These are phyloP conservation scores for Muschampia staudingeri DNA, from an alignment of 2,888 invertebrate genomes.

Conservation along the genomic window DNA sequence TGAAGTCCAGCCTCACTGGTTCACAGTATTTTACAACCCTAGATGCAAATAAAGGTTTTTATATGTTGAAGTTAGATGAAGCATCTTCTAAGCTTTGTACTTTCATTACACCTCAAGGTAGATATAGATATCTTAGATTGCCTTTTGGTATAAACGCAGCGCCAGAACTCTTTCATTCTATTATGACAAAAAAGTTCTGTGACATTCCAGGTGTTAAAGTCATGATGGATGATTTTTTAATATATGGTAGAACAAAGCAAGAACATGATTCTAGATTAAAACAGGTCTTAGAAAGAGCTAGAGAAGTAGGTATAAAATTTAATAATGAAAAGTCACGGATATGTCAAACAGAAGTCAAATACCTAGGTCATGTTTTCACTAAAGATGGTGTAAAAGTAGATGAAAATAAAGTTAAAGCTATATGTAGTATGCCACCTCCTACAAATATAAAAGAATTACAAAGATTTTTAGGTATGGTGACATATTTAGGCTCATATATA, in stretches of 20 bases:
- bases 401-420: conserved; percentile 56
- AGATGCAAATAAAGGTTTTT: conserved; percentile 66
- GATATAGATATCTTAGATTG: conserved; percentile 58
- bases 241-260: conserved; percentile 48
- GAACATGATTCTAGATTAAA: conserved; percentile 51
- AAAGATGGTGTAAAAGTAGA: conserved; percentile 55
- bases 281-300: conserved; percentile 54
- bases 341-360: conserved; percentile 50
- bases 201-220: conserved; percentile 56
- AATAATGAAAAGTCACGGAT: conserved; percentile 61
- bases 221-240: conserved; percentile 63
- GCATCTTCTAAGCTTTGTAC: conserved; percentile 61
- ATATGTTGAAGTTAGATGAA: conserved; percentile 57
- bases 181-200: conserved; percentile 59
- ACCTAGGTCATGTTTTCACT: conserved; percentile 62
- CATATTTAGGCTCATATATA: conserved; percentile 61
- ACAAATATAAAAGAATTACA: conserved; percentile 57
- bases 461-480: conserved; percentile 66
- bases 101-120: conserved; percentile 63
- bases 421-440: conserved; percentile 59
- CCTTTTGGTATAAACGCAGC: conserved; percentile 64
- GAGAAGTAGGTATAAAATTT: conserved; percentile 58
- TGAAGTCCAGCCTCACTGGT: conserved; percentile 55
- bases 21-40: conserved; percentile 59
- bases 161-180: conserved; percentile 62